phyloP scores from a whole-genome alignment of 2,797 vertebrate species.

The Rallus crepitans region DNA sequence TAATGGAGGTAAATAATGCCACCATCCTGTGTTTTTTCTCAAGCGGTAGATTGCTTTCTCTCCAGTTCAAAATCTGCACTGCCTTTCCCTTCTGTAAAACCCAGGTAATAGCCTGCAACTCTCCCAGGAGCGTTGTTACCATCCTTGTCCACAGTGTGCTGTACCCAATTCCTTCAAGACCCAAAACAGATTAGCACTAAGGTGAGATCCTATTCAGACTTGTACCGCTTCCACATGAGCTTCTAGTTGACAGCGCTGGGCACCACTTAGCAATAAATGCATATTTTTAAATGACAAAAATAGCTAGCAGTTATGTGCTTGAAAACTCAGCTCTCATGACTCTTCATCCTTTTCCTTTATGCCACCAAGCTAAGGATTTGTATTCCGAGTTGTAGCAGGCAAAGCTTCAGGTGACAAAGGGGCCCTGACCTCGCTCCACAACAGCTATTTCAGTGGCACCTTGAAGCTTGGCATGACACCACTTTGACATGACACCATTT shows the following conservation, averaged over 20 bases:
- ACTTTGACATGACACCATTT: constrained; percentile 46
- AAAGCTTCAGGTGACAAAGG: constrained; percentile 45
- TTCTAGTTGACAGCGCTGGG: constrained; percentile 36
- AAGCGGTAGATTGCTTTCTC: constrained; percentile 50
- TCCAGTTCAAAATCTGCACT: constrained; percentile 57
- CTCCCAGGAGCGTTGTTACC: constrained; percentile 42
- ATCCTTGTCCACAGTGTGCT: constrained; percentile 66
- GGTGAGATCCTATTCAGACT: constrained; percentile 59
- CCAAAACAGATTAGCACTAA: constrained; percentile 57
- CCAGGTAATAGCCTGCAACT: constrained; percentile 60
- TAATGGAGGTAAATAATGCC: constrained; percentile 12
- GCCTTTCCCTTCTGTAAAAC: constrained; percentile 71
- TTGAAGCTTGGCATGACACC: constrained; percentile 51
- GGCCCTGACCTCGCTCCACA: not conserved
- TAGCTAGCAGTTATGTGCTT: constrained; percentile 34
- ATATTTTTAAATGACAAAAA: constrained; percentile 11
- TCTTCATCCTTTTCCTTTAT: constrained; percentile 60
- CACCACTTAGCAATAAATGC: constrained; percentile 29
- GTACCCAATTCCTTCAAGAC: constrained; percentile 57
- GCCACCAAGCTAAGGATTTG: constrained; percentile 35
- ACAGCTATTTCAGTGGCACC: constrained; percentile 28
- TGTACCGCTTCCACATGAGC: constrained; percentile 32
- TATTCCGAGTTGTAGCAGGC: not conserved
- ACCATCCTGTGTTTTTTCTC: constrained; percentile 36
- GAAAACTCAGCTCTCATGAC: constrained; percentile 45